Base-by-base conservation (phyloP, 2,113 vertebrate genomes). In the Diadophis punctatus region DNA sequence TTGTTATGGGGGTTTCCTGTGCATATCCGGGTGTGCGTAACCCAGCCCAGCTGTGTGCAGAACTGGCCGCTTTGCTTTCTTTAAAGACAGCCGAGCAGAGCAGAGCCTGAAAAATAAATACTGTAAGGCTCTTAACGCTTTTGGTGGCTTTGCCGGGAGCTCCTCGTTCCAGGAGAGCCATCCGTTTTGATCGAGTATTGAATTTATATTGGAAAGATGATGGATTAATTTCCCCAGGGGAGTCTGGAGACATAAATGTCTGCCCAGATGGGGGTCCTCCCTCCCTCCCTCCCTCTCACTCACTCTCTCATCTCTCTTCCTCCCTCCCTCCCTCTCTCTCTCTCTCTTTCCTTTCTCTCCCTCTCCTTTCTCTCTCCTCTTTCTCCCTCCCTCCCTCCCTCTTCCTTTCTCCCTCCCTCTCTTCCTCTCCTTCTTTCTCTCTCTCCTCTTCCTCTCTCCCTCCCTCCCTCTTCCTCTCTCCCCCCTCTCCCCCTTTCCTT, bases 1-100 rank as follows among this genome's bases (percentile, higher is more conserved):
- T 93, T 96, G 95, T 96, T 22, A 34, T 39, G 90, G 94, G 34
- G 48, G 85, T 96, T 97, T 97, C 96, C 96, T 96, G 90, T 96
- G 94, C 94, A 88, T 95, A 63, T 95, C 74, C 11, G 52, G 80
- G 89, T 93, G 91, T 89, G 0, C 74, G 46, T 58, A 60, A 87
- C 88, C 87, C 49, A 92, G 90, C 84, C 88, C 92, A 90, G 91
- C 90, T 91, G 94, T 95, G 94, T 93, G 93, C 96, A 93, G 94
- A 63, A 22, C 91, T 90, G 92, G 92, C 95, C 94, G 93, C 0
- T 84, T 93, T 91, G 96, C 92, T 93, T 93, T 94, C 88, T 92
- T 93, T 90, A 92, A 90, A 68, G 93, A 92, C 86, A 80, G 90
- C 96, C 93, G n/a, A n/a, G n/a, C n/a, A n/a, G 8, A 25, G 56